Percentiles rank a stretch among this genome's conserved stretches.
These are phyloP conservation scores for Hydractinia symbiolongicarpus DNA, from an alignment of 30 jellyfish, hydroid and myxozoan species.

Conservation along the genomic window DNA sequence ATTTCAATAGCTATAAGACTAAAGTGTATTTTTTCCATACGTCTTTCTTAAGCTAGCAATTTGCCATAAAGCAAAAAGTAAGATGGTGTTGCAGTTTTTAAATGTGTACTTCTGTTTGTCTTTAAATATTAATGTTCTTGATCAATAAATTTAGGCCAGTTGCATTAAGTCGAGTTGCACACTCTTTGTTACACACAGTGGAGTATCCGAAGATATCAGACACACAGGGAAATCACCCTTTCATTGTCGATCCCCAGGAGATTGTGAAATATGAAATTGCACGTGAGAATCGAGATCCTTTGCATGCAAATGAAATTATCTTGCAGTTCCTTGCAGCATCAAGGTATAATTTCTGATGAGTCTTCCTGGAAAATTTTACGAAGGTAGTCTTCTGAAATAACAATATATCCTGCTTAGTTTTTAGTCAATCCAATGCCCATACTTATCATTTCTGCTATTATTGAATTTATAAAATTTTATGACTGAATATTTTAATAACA, in stretches of 20 bases:
- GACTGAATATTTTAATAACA: too few species aligned
- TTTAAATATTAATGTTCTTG: too few species aligned
- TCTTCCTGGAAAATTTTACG: not conserved
- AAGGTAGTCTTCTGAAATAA: too few species aligned
- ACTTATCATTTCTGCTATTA: not conserved
- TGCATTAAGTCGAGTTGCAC: slow-evolving; percentile 65
- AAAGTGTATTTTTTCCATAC: too few species aligned
- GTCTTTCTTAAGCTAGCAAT: too few species aligned
- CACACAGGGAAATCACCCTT: slow-evolving; percentile 85
- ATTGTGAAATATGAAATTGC: slow-evolving; percentile 46
- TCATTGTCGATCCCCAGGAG: slow-evolving; percentile 75
- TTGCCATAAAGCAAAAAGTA: too few species aligned
- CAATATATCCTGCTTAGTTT: not conserved
- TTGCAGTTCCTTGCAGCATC: slow-evolving; percentile 73
- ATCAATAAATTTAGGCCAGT: not conserved
- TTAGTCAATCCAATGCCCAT: too few species aligned
- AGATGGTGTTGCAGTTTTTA: not conserved
- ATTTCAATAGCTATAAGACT: too few species aligned
- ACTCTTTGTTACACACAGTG: slow-evolving; percentile 73
- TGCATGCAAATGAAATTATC: slow-evolving; percentile 73
- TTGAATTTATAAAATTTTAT: not conserved
- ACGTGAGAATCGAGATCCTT: slow-evolving; percentile 64
- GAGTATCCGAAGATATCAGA: slow-evolving; percentile 79
- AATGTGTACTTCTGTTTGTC: too few species aligned
- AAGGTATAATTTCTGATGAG: slow-evolving; percentile 8